Percentiles rank a stretch among this genome's conserved stretches.
These are phyloP conservation scores for Perognathus longimembris DNA, from an alignment of 2,113 vertebrate species.

Conservation along the genomic window DNA sequence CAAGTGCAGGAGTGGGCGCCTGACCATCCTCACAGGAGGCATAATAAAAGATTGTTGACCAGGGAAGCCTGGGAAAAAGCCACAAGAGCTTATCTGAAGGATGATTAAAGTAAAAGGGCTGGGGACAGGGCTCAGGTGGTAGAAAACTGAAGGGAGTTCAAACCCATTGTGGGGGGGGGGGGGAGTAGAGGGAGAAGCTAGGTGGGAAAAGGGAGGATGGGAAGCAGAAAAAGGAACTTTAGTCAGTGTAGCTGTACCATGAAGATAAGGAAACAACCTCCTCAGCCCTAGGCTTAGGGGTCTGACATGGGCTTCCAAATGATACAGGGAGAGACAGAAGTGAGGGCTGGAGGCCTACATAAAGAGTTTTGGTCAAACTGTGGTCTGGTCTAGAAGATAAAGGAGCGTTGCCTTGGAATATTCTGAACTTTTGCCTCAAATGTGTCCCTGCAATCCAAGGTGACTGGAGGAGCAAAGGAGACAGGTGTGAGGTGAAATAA, in stretches of 20 bases:
- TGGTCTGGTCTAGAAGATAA: not conserved
- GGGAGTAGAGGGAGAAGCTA: no score
- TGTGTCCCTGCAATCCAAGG: not conserved
- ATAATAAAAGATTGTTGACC: no score
- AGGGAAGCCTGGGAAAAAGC: no score
- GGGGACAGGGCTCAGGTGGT: no score
- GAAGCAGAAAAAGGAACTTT: not conserved
- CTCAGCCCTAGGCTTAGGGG: not conserved
- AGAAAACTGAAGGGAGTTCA: no score
- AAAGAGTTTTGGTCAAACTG: not conserved
- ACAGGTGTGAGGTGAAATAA: not conserved
- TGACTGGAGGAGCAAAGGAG: not conserved
- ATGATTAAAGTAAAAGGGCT: no score
- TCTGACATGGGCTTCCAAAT: not conserved
- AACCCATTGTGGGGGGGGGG: no score
- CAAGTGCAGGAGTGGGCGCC: no score
- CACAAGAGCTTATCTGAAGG: no score
- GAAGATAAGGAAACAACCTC: not conserved
- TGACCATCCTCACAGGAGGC: no score
- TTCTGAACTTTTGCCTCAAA: not conserved
- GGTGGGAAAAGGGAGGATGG: not conserved
- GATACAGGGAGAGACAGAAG: not conserved
- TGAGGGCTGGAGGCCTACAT: not conserved
- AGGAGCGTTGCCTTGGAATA: not conserved
- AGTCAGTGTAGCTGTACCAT: not conserved